These are phyloP conservation scores for Aspiorhynchus laticeps DNA, from an alignment of 2,113 vertebrate genomes.

Conservation along the genomic window DNA sequence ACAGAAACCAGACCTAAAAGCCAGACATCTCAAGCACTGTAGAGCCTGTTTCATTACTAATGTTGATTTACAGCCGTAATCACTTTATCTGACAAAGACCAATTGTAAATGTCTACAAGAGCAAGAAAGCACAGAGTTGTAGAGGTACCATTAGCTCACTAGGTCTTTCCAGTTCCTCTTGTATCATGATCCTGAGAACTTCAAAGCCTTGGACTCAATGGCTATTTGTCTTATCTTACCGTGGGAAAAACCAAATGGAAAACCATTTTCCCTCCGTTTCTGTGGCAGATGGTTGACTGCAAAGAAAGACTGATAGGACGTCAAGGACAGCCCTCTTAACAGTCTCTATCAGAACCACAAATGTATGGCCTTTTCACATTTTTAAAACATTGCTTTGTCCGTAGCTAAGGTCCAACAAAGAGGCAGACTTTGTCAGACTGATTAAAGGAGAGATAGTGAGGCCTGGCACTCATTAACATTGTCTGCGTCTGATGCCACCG, in stretches of 20 bases:
- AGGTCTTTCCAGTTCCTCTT: conserved; percentile 52
- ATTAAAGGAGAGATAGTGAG: conserved; percentile 26
- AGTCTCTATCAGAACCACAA: not conserved
- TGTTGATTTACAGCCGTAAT: conserved; percentile 7
- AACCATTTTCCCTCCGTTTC: conserved; percentile 63
- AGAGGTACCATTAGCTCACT: conserved; percentile 24
- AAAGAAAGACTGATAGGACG: conserved; percentile 3
- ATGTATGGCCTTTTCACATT: not conserved
- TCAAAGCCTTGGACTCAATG: conserved; percentile 41
- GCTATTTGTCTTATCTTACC: conserved; percentile 58
- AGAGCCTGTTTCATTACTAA: not conserved
- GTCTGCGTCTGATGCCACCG: conserved; percentile 39
- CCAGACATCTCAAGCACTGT: not conserved
- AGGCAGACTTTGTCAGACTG: conserved; percentile 3
- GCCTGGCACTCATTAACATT: conserved; percentile 24
- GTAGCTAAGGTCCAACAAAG: not conserved
- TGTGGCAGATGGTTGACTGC: conserved; percentile 48
- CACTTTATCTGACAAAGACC: conserved; percentile 31
- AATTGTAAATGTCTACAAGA: conserved; percentile 6
- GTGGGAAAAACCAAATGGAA: conserved; percentile 68
- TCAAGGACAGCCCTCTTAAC: conserved; percentile 14
- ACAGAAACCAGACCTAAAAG: not conserved
- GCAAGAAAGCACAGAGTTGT: conserved; percentile 36
- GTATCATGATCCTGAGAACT: conserved; percentile 59
- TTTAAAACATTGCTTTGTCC: conserved; percentile 12